Evolutionary conservation across 2,888 invertebrate genomes (phyloP).

Genomic region (Drosophila maculinotata): DNA sequence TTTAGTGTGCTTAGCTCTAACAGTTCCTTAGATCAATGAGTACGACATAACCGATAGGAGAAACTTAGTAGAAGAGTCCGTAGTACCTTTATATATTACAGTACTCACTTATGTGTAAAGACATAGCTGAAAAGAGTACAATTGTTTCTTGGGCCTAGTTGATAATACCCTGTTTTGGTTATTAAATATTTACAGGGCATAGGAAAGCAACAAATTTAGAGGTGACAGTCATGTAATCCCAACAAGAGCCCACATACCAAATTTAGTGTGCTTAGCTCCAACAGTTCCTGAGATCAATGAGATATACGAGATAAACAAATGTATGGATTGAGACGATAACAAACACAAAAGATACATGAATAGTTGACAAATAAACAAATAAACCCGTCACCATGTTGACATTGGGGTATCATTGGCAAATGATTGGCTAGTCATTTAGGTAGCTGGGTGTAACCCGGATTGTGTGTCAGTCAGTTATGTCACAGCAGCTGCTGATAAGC

Average conservation of each 20-base stretch:
- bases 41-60: constrained; percentile 1
- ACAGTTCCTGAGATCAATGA: constrained; percentile 4
- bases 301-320: constrained; percentile 7
- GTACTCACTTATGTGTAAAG: too few species aligned
- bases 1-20: neutral
- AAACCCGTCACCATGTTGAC: constrained; percentile 12
- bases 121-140: too few species aligned
- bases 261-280: neutral
- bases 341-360: constrained; percentile 3
- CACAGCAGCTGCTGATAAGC: constrained; percentile 9
- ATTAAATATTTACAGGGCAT: neutral
- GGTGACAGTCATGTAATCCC: neutral
- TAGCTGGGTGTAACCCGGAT: constrained; percentile 24
- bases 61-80: too few species aligned
- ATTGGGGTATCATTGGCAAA: constrained; percentile 21
- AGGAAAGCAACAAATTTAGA: neutral
- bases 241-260: constrained; percentile 9
- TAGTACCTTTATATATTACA: too few species aligned
- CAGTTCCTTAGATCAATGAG: constrained; percentile 4
- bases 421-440: neutral
- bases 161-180: too few species aligned
- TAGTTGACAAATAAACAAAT: constrained; percentile 1
- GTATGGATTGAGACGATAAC: neutral
- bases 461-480: constrained; percentile 33
- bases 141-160: too few species aligned